Evolutionary conservation across 2,113 vertebrate genomes (phyloP).

Genomic region (Saguinus imperator): DNA sequence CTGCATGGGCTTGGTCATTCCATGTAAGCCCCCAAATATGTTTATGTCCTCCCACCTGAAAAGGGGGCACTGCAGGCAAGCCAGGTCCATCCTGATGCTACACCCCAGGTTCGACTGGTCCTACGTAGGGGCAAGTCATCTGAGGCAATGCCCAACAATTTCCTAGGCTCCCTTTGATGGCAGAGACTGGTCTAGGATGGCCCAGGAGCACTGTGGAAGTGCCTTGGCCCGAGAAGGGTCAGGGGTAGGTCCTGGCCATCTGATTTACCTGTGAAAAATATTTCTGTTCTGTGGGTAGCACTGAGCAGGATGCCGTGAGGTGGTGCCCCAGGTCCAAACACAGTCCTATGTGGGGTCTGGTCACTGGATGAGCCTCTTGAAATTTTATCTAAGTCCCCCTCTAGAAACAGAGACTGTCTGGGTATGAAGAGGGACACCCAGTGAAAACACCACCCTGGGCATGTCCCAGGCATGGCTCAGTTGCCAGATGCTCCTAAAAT

Average conservation of each 20-base stretch:
- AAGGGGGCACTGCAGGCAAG: background rate
- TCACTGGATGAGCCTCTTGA: no score
- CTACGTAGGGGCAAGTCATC: background rate
- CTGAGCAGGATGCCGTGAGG: background rate
- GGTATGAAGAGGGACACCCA: background rate
- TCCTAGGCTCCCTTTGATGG: background rate
- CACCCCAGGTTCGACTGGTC: background rate
- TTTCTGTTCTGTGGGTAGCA: background rate
- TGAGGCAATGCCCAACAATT: background rate
- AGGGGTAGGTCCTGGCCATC: background rate
- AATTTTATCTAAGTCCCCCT: no score
- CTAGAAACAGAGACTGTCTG: no score
- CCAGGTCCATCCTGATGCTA: background rate
- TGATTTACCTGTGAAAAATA: background rate
- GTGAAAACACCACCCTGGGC: background rate
- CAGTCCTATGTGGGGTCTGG: no score
- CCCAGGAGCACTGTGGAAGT: background rate
- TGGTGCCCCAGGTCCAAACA: no score
- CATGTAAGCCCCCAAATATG: background rate
- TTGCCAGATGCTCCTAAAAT: background rate
- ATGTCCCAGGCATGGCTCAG: background rate
- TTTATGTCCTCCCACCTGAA: background rate
- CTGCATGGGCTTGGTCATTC: background rate
- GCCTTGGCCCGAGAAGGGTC: background rate
- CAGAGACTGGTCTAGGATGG: background rate